Conservation (phyloP, 2,888 invertebrate species). For the Phalangium opilio region DNA sequence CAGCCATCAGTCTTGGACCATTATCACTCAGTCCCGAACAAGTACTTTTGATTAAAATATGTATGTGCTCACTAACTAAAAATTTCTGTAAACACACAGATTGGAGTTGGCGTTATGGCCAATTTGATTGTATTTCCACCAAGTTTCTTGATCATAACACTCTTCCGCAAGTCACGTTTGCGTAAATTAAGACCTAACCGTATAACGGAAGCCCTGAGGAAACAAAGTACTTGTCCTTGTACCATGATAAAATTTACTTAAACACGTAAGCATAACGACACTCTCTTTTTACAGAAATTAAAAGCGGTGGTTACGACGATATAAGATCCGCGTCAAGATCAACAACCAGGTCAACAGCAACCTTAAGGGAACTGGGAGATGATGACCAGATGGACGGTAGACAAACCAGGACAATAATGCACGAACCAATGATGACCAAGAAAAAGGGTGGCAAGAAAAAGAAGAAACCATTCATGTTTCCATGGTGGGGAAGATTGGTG, state of each 20-base stretch:
- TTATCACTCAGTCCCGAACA: constrained; percentile 34
- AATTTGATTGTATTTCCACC: constrained; percentile 35
- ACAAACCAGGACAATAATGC: not conserved
- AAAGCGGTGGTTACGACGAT: not conserved
- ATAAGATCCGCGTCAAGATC: not conserved
- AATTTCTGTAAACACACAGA: constrained; percentile 22
- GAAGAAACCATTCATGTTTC: constrained; percentile 23
- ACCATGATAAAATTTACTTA: not conserved
- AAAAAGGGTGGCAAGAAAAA: constrained; percentile 12
- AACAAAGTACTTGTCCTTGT: constrained; percentile 12
- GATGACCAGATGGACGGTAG: not conserved
- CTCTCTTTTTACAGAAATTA: not conserved
- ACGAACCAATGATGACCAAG: not conserved
- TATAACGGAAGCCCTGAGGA: constrained; percentile 23
- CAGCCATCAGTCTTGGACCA: constrained; percentile 33
- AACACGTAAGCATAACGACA: not conserved
- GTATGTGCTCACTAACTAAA: not conserved
- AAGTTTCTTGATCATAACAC: constrained; percentile 31
- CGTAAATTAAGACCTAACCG: constrained; percentile 26
- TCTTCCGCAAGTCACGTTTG: constrained; percentile 33
- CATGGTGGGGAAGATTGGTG: constrained; percentile 28
- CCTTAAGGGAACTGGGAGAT: not conserved
- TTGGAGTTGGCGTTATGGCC: constrained; percentile 33
- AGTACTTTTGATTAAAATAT: constrained; percentile 22
- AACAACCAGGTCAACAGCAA: not conserved